Conservation (phyloP, 2,113 vertebrate species). For the Misgurnus mizolepis region DNA sequence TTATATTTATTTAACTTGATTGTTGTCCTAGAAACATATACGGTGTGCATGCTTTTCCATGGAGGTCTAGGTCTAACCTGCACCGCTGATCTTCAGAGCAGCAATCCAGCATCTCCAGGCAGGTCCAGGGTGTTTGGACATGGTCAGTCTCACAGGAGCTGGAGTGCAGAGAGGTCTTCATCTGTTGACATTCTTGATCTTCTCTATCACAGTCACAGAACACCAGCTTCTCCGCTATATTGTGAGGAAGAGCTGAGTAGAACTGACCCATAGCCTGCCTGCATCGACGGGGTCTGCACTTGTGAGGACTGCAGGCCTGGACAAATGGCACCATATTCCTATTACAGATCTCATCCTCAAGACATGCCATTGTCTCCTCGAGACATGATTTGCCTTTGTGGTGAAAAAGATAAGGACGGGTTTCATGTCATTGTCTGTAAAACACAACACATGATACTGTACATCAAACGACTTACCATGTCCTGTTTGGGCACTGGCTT, state of each 20-base stretch:
- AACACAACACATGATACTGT: background rate
- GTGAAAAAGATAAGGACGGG: background rate
- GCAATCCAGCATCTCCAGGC: constrained; percentile 74
- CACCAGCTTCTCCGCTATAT: constrained; percentile 80
- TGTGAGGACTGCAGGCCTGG: constrained; percentile 72
- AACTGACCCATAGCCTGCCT: constrained; percentile 75
- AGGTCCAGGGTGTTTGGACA: constrained; percentile 67
- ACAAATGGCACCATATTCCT: constrained; percentile 78
- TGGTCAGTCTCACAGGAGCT: constrained; percentile 71
- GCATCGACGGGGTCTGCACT: constrained; percentile 77
- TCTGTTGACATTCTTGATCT: constrained; percentile 78
- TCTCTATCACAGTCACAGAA: constrained; percentile 81
- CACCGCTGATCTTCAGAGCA: constrained; percentile 78
- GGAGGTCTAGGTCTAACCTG: constrained; percentile 71
- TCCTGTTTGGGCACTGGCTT: constrained; percentile 69
- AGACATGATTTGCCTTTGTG: constrained; percentile 73
- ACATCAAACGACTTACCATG: constrained; percentile 66
- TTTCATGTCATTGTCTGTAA: too few species aligned
- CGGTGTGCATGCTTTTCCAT: background rate
- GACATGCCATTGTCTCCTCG: constrained; percentile 74
- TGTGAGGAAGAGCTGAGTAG: constrained; percentile 78
- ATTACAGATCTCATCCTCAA: constrained; percentile 84
- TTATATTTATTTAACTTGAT: too few species aligned
- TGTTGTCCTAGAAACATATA: background rate
- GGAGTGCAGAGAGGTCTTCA: constrained; percentile 77